Evolutionary conservation across 2,888 invertebrate species (phyloP).

Genomic region (Ptychoptera albimana): DNA sequence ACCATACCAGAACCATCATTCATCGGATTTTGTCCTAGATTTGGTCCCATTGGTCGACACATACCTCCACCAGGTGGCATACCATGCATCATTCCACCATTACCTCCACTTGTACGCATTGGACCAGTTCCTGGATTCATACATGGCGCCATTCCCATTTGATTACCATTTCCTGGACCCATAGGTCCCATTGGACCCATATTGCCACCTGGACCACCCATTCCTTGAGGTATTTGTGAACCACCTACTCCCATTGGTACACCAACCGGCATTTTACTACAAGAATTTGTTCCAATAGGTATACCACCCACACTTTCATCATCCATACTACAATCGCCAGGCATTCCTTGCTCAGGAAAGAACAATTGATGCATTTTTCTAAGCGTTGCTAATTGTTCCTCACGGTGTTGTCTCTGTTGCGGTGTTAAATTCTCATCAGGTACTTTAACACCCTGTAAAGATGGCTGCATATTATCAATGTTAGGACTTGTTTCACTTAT

Average conservation of each 20-base stretch:
- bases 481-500: constrained; percentile 32
- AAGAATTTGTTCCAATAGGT: neutral
- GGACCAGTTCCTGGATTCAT: constrained; percentile 12
- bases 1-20: constrained; percentile 1
- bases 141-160: constrained; percentile 3
- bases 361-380: constrained; percentile 82
- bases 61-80: constrained; percentile 27
- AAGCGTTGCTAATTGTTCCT: constrained; percentile 81
- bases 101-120: constrained; percentile 10
- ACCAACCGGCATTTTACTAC: constrained; percentile 27
- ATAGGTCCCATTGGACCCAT: constrained; percentile 21
- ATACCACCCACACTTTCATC: constrained; percentile 7
- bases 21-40: constrained; percentile 17
- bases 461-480: constrained; percentile 38
- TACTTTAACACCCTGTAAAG: constrained; percentile 67
- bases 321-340: constrained; percentile 9
- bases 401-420: constrained; percentile 85
- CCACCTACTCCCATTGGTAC: constrained; percentile 15
- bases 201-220: constrained; percentile 28
- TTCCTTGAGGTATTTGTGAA: constrained; percentile 23
- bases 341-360: constrained; percentile 55
- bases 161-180: constrained; percentile 16
- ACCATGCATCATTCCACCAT: constrained; percentile 20
- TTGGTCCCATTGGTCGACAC: constrained; percentile 21
- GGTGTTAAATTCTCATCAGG: constrained; percentile 94